Evolutionary conservation across 2,113 vertebrate genomes (phyloP), one percentile per base, ranked within the genome.

Genomic region (Peromyscus leucopus): DNA sequence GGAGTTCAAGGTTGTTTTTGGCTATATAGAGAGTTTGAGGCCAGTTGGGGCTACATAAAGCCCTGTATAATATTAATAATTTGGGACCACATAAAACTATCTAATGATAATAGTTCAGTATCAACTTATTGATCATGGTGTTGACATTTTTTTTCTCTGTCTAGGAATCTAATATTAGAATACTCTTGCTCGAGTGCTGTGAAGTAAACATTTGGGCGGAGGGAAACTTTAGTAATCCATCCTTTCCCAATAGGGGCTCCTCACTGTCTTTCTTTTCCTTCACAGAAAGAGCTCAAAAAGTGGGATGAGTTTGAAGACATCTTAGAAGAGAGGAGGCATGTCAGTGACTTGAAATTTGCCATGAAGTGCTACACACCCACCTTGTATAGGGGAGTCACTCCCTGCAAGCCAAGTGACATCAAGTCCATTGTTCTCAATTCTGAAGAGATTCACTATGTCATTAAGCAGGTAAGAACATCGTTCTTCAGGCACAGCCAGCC

Each of bases 231-330:
- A 72, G 67, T 26, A 36, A 31, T 42, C 11, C 74, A 36, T 26
- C 87, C 22, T 86, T 10, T 86, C 10, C 42, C 42, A 59, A 9
- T 28, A 8, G 90, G 87, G 46, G 51, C 96, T 98, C 94, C 96
- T 96, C 96, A 76, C 97, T 90, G 76, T 85, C 80, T 91, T 67
- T 96, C 59, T 55, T 98, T 96, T 16, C 96, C 97, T 96, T 98
- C 96, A 98, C 98, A 99, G 98, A 99, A 99, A 97, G 99, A 99
- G 98, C 79, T 98, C 99, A 99, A 99, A 98, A 99, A 99, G 46
- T 99, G 99, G 97, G 99, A 99, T 97, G 99, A 99, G 33, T 99
- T 99, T 97, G 99, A 99, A 98, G 99, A 99, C 98, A 98, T 99
- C 13, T 94, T 99, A 97, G 99, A 99, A 97, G 99, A 99, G 95